Conservation (phyloP, 2,888 invertebrate species). For the Archips crataeganus region DNA sequence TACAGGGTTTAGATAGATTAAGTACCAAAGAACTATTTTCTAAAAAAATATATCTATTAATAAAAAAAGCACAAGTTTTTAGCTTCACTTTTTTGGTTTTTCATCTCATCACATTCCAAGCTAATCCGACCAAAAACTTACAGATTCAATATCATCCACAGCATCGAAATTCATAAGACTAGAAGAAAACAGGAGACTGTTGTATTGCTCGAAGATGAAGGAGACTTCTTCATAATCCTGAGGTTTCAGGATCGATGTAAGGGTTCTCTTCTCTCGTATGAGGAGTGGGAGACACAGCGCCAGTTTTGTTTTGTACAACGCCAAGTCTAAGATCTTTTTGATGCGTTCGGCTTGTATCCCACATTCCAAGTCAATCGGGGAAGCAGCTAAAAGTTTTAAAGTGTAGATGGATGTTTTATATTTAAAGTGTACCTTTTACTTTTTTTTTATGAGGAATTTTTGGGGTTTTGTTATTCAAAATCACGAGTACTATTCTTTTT, state of each 20-base stretch:
- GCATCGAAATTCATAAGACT: conserved; percentile 71
- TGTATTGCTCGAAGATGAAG: conserved; percentile 78
- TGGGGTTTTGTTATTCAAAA: no score
- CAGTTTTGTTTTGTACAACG: conserved; percentile 79
- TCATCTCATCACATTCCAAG: no score
- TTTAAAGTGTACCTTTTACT: neutral
- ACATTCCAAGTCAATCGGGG: conserved; percentile 80
- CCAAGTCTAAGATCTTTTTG: conserved; percentile 79
- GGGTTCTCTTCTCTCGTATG: conserved; percentile 67
- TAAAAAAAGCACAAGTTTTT: no score
- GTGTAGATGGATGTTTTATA: no score
- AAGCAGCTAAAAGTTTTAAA: conserved; percentile 57
- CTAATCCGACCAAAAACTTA: conserved; percentile 50
- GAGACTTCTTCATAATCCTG: conserved; percentile 73
- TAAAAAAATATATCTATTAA: no score
- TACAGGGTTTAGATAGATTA: no score
- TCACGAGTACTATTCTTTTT: no score
- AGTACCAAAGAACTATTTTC: no score
- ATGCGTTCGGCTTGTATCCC: conserved; percentile 84
- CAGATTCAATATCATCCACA: conserved; percentile 72
- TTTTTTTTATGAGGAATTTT: no score
- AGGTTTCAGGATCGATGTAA: conserved; percentile 57
- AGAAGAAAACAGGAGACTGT: conserved; percentile 69
- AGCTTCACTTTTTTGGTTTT: no score
- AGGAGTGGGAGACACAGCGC: conserved; percentile 69